A percentile compares a stretch with the other conserved stretches of the same genome.
phyloP scores from a whole-genome alignment of 2,888 invertebrate genomes.

The Phorcus lineatus region DNA sequence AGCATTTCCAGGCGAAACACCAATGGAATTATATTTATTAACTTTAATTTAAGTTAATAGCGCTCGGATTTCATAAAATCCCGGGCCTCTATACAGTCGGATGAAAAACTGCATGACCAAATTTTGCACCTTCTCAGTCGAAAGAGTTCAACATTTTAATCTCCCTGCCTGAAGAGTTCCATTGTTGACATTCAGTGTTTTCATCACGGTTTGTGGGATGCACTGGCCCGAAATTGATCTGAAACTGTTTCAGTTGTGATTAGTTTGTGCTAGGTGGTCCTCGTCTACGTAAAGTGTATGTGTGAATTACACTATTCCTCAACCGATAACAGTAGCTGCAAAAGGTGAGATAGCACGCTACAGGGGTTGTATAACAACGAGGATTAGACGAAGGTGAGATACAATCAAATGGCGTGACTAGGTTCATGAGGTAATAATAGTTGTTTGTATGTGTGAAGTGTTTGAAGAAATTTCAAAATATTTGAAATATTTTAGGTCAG shows the following conservation, averaged over 20 bases:
- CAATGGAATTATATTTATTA: too few species aligned
- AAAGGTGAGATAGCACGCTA: neutral
- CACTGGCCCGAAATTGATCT: too few species aligned
- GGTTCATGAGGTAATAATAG: too few species aligned
- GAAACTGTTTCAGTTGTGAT: neutral
- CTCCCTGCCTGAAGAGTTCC: neutral
- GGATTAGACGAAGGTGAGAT: neutral
- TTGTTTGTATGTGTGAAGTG: too few species aligned
- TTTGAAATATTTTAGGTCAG: too few species aligned
- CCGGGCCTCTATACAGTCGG: too few species aligned
- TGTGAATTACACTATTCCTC: conserved; percentile 5
- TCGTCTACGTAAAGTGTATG: neutral
- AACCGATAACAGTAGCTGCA: neutral
- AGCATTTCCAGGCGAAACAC: too few species aligned
- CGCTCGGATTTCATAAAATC: too few species aligned
- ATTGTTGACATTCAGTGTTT: neutral
- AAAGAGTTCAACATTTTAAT: conserved; percentile 2
- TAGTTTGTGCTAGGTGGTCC: neutral
- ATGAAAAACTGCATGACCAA: too few species aligned
- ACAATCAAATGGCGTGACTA: neutral
- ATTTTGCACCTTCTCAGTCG: conserved; percentile 11
- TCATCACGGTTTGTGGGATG: neutral
- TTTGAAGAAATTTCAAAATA: too few species aligned
- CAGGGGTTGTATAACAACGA: neutral
- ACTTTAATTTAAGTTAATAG: too few species aligned